Base-by-base conservation (phyloP, 2,113 vertebrate species). In the Cyprinodon tularosa region DNA sequence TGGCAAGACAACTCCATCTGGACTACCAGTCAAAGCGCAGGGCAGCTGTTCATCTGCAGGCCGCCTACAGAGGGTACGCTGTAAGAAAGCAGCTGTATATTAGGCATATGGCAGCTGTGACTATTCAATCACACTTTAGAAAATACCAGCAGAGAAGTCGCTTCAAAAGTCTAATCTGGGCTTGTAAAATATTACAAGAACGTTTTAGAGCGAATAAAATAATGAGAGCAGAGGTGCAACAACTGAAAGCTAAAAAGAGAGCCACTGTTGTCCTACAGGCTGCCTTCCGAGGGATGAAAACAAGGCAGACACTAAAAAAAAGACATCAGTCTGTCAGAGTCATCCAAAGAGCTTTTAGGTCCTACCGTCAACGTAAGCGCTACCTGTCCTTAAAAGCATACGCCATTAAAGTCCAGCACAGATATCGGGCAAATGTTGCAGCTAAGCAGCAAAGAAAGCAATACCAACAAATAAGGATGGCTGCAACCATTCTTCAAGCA, bases 41-140 rank as follows among this genome's bases (percentile, higher is more conserved):
- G 0, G 95, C 96, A 7, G 92, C 78, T 3, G 63, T 95, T 84
- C 76, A 79, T 29, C 80, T 98, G 50, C 98, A 99, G 78, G 94
- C 96, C 4, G 44, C 89, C 1, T 98, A 94, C 93, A 95, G 93
- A 80, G 95, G 95, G 13, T 88, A 57, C 66, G 11, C 12, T 13
- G 87, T 88, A 42, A 94, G 96, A 66, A 93, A 80, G 82, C 80
- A 62, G 1, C 65, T 96, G 66, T 76, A 60, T 47, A 82, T 45
- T 69, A 62, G 91, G 22, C 91, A 67, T 3, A 1, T 12, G 0
- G 90, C 94, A 59, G 96, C 96, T 11, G 48, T 89, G n/a, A 22
- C 88, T 40, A 95, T 98, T 84, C 98, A 99, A 77, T 92, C 96
- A 1, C 90, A 80, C 69, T 94, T 95, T 29, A 93, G 95, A 84